Conservation (phyloP, 2,797 vertebrate species). For the Vespertilio murinus region DNA sequence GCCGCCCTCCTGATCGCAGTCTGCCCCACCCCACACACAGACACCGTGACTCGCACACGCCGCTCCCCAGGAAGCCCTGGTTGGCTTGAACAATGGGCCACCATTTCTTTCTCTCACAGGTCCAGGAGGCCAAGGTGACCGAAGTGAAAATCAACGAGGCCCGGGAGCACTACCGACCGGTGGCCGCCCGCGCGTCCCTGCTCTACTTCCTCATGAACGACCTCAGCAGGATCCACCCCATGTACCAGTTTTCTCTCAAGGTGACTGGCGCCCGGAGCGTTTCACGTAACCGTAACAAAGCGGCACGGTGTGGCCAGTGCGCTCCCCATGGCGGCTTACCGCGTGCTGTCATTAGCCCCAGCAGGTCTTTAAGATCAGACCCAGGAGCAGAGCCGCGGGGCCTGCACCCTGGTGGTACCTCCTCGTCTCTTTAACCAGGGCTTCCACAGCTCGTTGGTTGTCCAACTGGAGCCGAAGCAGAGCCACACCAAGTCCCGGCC, state of each 20-base stretch:
- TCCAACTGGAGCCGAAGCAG: not conserved
- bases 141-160: conserved; percentile 94
- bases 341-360: not conserved
- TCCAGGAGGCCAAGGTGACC: conserved; percentile 93
- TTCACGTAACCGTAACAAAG: not conserved
- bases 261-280: conserved; percentile 77
- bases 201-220: conserved; percentile 97
- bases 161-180: conserved; percentile 93
- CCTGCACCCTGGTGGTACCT: not conserved
- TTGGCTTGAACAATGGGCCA: not conserved
- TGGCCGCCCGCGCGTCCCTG: conserved; percentile 91
- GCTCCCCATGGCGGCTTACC: not conserved
- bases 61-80: not conserved
- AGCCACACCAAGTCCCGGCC: not conserved
- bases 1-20: not conserved
- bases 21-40: not conserved
- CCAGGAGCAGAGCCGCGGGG: not conserved
- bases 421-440: not conserved
- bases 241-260: conserved; percentile 99
- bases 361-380: not conserved
- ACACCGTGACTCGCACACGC: not conserved
- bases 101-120: conserved; percentile 82
- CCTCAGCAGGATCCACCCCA: conserved; percentile 95
- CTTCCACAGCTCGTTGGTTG: not conserved
- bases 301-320: rapidly evolving